Evolutionary conservation across 2,888 invertebrate genomes (phyloP), one percentile per base, ranked within the genome.

Genomic region (Sepiola atlantica): DNA sequence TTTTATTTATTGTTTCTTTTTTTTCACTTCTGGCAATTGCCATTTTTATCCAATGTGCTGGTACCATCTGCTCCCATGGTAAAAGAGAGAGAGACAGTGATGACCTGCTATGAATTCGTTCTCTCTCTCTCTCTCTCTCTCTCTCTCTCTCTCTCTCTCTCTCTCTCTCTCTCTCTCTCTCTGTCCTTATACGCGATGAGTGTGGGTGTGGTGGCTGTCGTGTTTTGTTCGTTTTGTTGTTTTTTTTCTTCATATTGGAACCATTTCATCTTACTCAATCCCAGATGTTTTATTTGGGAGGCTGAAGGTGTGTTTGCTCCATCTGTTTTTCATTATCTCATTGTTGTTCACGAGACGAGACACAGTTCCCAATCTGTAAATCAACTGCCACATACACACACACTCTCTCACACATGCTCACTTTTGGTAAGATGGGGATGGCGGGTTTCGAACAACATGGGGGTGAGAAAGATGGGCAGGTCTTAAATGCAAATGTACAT

Each of bases 261-360:
- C n/a, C 77, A 77, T 77, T 77, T 77, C 77, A n/a, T 77, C 77
- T 77, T 77, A 77, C 77, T 77, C 77, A 77, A 77, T 77, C n/a
- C 77, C 77, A 77, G 77, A 77, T 77, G 77, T 77, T 77, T n/a
- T n/a, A 77, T 77, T 77, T 32, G 77, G 77, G 77, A 77, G 77
- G 77, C 77, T 77, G 77, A 77, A 77, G 77, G 77, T 77, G 77
- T 77, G 77, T 32, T 77, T 77, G 77, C n/a, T 77, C 77, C 77
- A 77, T 77, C 77, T 77, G 77, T 77, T 77, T n/a, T 77, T 32
- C n/a, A 77, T 77, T 77, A 77, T 77, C 77, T 77, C 77, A 77
- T 77, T 77, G 77, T 77, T 77, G 77, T 77, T 77, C 77, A 77
- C n/a, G 77, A n/a, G 77, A 77, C 14, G 77, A 77, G 77, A 77